Evolutionary conservation across 1,140 invertebrate species (phyloP).

Genomic region (Listronotus bonariensis): DNA sequence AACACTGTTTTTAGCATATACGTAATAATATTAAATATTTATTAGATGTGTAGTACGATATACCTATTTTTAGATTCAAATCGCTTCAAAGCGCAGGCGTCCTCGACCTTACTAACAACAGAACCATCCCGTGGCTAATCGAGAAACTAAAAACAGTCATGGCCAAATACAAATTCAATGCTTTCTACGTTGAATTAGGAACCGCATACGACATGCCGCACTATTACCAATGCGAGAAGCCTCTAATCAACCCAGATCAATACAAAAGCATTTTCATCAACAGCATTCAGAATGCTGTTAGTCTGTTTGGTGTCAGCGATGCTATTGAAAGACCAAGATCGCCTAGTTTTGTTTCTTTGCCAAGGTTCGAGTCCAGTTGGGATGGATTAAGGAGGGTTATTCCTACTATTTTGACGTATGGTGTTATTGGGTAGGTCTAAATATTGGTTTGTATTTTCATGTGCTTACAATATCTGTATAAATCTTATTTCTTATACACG

Average conservation of each 20-base stretch:
- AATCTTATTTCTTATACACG: no score
- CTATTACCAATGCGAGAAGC: slow-evolving; percentile 77
- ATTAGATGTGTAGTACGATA: not conserved
- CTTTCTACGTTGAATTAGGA: slow-evolving; percentile 89
- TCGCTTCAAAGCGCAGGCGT: slow-evolving; percentile 76
- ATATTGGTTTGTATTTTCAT: no score
- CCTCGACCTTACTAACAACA: slow-evolving; percentile 82
- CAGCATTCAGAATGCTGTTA: slow-evolving; percentile 66
- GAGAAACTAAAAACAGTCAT: slow-evolving; percentile 73
- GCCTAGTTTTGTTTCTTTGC: slow-evolving; percentile 84
- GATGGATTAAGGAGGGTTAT: slow-evolving; percentile 82
- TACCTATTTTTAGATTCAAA: slow-evolving; percentile 64
- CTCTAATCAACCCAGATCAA: slow-evolving; percentile 77
- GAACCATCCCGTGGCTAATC: slow-evolving; percentile 78
- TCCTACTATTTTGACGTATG: slow-evolving; percentile 84
- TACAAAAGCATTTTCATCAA: slow-evolving; percentile 77
- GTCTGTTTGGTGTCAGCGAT: slow-evolving; percentile 80
- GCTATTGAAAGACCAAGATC: slow-evolving; percentile 80
- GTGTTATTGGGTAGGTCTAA: slow-evolving; percentile 67
- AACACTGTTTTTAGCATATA: no score
- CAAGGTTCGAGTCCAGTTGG: slow-evolving; percentile 88
- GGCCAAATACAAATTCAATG: slow-evolving; percentile 78
- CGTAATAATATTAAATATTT: no score
- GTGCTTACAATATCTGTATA: no score
- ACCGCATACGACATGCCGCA: slow-evolving; percentile 85